Base-by-base conservation (phyloP, 2,797 vertebrate genomes). In the Salmo trutta region DNA sequence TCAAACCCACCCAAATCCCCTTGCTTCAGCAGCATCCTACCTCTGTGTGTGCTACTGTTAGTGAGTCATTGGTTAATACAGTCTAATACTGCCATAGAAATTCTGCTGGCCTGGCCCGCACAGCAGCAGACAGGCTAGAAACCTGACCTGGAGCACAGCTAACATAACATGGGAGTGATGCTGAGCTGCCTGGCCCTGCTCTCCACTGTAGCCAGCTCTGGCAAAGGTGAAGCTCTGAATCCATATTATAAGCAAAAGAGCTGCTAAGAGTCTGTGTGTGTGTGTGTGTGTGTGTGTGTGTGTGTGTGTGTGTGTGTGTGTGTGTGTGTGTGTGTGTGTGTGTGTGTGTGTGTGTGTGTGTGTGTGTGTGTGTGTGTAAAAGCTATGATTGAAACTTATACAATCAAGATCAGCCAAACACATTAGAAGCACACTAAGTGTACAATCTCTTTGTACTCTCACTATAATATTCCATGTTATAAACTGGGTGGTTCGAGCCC, bases 11-110 rank as follows among this genome's bases (percentile, higher is more conserved):
- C n/a, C 4, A 62, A 62, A 24, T 10, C 12, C 3, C 8, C n/a
- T 10, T 73, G 73, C n/a, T 59, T 66, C 12, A 51, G 74, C 75
- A 74, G n/a, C 59, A 24, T 73, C 69, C 17, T 24, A 47, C 59
- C 54, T 69, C 51, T 33, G 12, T 59, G 72, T 74, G 53, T 74
- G 53, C 16, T 27, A 29, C 24, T 47, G 56, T 52, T 53, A 66
- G n/a, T 74, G 65, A 70, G 24, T 77, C 69, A 56, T 75, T 33
- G 36, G 74, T 79, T 79, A 79, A 68, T 76, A 56, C 59, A 51
- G 54, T 24, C 59, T 69, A 64, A 71, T 69, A 79, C 54, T 21
- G 73, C 47, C 33, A 66, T 65, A n/a, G 15, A 53, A 71, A 75
- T 33, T 53, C 74, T 64, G 59, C 12, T 16, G 64, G 27, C 17